Evolutionary conservation across 2,113 vertebrate genomes (phyloP).

Genomic region (Nothoprocta perdicaria): DNA sequence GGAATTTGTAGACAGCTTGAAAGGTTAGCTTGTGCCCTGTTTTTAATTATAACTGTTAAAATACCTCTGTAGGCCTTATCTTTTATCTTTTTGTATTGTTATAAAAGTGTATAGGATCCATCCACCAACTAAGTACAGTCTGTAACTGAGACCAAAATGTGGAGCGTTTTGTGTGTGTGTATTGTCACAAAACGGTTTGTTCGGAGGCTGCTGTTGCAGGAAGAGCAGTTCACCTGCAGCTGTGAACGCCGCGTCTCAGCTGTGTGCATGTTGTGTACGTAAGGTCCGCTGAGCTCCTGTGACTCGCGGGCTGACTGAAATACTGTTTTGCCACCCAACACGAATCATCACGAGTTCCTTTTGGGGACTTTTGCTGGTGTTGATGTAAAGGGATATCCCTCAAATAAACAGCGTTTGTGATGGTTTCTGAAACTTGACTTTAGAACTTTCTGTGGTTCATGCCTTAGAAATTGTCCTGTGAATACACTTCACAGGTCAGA

Average conservation of each 20-base stretch:
- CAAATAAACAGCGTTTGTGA: constrained; percentile 82
- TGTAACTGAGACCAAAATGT: constrained; percentile 73
- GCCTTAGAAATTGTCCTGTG: neutral
- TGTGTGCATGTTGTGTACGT: constrained; percentile 58
- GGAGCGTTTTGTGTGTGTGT: constrained; percentile 21
- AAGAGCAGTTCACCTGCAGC: constrained; percentile 65
- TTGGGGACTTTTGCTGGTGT: constrained; percentile 74
- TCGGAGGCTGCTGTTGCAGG: constrained; percentile 45
- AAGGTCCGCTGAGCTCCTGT: constrained; percentile 65
- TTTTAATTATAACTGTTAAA: constrained; percentile 73
- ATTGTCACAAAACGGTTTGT: constrained; percentile 51
- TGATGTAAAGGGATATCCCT: constrained; percentile 74
- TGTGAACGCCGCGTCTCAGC: constrained; percentile 74
- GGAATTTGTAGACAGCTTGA: constrained; percentile 60
- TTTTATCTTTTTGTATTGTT: constrained; percentile 71
- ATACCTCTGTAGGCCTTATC: constrained; percentile 80
- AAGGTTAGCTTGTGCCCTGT: constrained; percentile 68
- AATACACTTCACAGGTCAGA: neutral
- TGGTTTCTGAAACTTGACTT: constrained; percentile 73
- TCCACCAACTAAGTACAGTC: constrained; percentile 52
- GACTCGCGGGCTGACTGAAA: constrained; percentile 50
- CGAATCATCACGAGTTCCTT: constrained; percentile 55
- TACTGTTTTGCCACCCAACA: constrained; percentile 58
- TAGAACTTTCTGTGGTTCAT: constrained; percentile 51
- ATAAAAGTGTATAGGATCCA: constrained; percentile 60